These are phyloP conservation scores for Rissa tridactyla DNA, from an alignment of 2,113 vertebrate genomes.

Conservation along the genomic window DNA sequence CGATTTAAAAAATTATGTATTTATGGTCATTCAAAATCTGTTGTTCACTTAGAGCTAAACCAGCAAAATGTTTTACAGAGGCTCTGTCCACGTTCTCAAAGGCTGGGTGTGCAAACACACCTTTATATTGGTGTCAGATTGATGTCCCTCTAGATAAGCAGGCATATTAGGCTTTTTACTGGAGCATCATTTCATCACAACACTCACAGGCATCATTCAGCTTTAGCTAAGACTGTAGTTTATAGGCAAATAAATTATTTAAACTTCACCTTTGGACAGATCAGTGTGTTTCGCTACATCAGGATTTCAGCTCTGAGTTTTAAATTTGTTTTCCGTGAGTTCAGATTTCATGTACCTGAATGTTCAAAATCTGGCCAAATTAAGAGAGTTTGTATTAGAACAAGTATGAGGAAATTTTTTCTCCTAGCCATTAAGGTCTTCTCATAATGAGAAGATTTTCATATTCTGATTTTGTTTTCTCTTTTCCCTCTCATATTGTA, in stretches of 20 bases:
- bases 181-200: slow-evolving; percentile 18
- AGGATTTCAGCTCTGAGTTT: background rate
- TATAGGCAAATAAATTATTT: background rate
- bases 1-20: background rate
- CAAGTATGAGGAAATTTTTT: background rate
- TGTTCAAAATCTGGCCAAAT: background rate
- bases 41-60: background rate
- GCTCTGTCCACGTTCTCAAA: background rate
- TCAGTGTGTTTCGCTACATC: background rate
- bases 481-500: slow-evolving; percentile 50
- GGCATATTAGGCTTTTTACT: background rate
- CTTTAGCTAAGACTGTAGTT: background rate
- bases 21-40: background rate
- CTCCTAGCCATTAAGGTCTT: background rate
- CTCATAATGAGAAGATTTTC: background rate
- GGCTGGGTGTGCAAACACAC: background rate
- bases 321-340: background rate
- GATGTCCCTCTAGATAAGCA: slow-evolving; percentile 4
- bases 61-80: background rate
- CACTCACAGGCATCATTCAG: background rate
- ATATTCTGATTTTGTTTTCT: background rate
- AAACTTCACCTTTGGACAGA: background rate
- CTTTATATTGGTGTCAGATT: background rate
- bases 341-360: background rate
- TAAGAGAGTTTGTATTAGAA: background rate